Conservation (phyloP, 2,113 vertebrate genomes). For the Vimba vimba region DNA sequence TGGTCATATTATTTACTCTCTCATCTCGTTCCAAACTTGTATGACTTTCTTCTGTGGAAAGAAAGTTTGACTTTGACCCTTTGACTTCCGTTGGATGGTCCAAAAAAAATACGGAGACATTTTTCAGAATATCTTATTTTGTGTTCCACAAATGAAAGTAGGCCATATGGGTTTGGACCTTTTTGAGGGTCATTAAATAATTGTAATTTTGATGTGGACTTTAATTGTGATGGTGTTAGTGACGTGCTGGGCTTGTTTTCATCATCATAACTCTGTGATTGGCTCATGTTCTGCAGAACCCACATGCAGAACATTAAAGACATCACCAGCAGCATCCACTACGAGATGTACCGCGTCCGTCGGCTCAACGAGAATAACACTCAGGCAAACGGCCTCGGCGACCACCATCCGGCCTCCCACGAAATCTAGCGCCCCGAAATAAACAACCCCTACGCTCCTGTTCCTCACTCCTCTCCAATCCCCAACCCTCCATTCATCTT, state of each 20-base stretch:
- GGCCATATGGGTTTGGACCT: background rate
- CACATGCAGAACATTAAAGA: slow-evolving; percentile 99
- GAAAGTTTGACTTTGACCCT: too few species aligned
- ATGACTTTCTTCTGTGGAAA: too few species aligned
- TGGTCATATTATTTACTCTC: too few species aligned
- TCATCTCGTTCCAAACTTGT: too few species aligned
- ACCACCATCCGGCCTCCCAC: slow-evolving; percentile 83
- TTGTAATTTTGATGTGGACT: background rate
- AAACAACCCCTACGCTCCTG: background rate
- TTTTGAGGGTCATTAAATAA: background rate
- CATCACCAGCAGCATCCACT: slow-evolving; percentile 98
- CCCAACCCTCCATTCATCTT: slow-evolving; percentile 43
- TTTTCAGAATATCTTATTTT: background rate
- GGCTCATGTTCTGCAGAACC: slow-evolving; percentile 76
- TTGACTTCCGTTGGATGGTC: background rate
- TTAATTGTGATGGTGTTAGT: background rate
- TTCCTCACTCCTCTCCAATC: slow-evolving; percentile 10
- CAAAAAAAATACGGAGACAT: background rate
- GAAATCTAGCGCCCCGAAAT: slow-evolving; percentile 83
- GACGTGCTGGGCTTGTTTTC: too few species aligned
- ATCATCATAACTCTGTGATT: background rate
- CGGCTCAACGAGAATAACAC: slow-evolving; percentile 89
- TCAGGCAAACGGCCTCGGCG: slow-evolving; percentile 84
- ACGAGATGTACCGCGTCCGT: slow-evolving; percentile 94
- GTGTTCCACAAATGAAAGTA: background rate